These are phyloP conservation scores for Ornithoptera priamus DNA, from an alignment of 2,888 invertebrate species.

Conservation along the genomic window DNA sequence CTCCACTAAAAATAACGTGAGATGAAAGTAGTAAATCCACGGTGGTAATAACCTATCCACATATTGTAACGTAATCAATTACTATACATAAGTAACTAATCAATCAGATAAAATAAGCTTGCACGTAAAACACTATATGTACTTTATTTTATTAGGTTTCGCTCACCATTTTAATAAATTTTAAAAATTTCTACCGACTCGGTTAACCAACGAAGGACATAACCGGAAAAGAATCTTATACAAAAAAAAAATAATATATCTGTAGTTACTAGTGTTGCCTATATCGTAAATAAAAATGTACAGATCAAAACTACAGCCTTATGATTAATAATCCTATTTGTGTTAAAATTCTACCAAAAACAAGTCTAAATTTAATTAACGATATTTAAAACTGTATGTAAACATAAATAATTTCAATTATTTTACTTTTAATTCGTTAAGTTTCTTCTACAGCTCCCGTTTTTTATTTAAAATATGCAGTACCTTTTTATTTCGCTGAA, in stretches of 20 bases:
- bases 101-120: background rate
- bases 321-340: background rate
- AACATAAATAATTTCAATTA: no score
- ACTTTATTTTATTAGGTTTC: conserved; percentile 34
- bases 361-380: no score
- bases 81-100: conserved; percentile 3
- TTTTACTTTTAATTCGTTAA: no score
- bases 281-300: background rate
- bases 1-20: background rate
- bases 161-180: conserved; percentile 45
- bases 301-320: background rate
- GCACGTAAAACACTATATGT: conserved; percentile 6
- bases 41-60: conserved; percentile 31
- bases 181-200: conserved; percentile 32
- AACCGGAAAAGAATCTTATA: conserved; percentile 35
- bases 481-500: no score
- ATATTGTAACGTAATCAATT: conserved; percentile 30
- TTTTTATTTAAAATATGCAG: no score
- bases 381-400: no score
- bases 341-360: background rate
- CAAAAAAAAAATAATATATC: background rate
- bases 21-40: conserved; percentile 1
- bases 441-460: no score
- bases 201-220: conserved; percentile 35
- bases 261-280: background rate